Evolutionary conservation across 1,140 invertebrate species (phyloP).

Genomic region (Matsumurasca onukii): DNA sequence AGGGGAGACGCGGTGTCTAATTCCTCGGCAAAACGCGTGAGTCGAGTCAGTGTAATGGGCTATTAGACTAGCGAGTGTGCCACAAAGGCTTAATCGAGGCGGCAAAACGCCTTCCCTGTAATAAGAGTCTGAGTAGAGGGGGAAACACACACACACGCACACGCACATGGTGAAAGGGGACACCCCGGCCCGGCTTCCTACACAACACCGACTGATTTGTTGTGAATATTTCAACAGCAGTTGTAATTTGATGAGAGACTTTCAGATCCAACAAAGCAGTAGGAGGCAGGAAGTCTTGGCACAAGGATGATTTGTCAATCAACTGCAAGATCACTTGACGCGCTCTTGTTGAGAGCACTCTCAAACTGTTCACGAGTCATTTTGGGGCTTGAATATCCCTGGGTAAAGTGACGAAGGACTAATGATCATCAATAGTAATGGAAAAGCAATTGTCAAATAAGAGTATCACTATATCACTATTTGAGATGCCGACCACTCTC

Average conservation of each 20-base stretch:
- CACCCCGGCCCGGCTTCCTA: neutral
- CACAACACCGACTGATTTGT: conserved; percentile 17
- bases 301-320: neutral
- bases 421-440: no score
- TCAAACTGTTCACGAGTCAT: no score
- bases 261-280: neutral
- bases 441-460: no score
- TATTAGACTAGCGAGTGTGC: conserved; percentile 11
- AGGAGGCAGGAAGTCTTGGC: neutral
- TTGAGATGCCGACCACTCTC: no score
- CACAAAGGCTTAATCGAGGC: conserved; percentile 23
- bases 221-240: conserved; percentile 15
- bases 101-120: conserved; percentile 15
- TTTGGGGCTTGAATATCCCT: no score
- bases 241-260: conserved; percentile 7
- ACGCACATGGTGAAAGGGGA: neutral
- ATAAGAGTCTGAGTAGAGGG: neutral
- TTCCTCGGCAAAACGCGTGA: conserved; percentile 16
- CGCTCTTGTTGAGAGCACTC: no score
- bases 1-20: conserved; percentile 12
- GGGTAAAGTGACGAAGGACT: no score
- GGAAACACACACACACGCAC: conserved; percentile 3
- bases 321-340: no score
- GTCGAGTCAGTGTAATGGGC: neutral
- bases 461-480: no score